Evolutionary conservation across 1,140 invertebrate genomes (phyloP), one percentile per base, ranked within the genome.

Genomic region (Latrodectus geometricus): DNA sequence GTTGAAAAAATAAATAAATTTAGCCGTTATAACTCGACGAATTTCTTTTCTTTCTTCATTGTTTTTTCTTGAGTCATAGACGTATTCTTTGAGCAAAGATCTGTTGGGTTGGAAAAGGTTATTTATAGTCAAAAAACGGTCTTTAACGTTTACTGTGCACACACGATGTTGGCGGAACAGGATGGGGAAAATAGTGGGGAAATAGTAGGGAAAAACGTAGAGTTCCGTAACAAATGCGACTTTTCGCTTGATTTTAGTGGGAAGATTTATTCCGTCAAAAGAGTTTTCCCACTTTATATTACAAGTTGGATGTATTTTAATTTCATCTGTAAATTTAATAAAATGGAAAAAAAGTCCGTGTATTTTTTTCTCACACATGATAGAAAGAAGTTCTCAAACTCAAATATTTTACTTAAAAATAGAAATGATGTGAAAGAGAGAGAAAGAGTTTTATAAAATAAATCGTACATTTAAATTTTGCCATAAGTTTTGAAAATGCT

Each of bases 61-160:
- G 65, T 54, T 74, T 66, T 73, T 65, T 56, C n/a, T 35, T 35
- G 35, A 35, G 35, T 35, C 35, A 35, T 35, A 35, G 35, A 35
- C 35, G 35, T 35, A 35, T 35, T 35, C 35, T 61, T 49, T 84
- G 75, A 75, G 52, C 72, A 76, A 84, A 76, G 61, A 84, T 75
- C 35, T 70, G 56, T 69, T 61, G 35, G 56, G 20, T 21, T 17
- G 12, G 69, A 84, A 84, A 68, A 76, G 20, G 82, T 84, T 84
- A 84, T 84, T 84, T 84, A 84, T 84, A 84, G 82, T 84, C 73
- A 69, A 66, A 54, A 69, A 76, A 65, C 81, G 61, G 52, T 84
- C 52, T 48, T 76, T 76, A 68, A 76, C 72, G 72, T 84, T 76
- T 68, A 72, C 82, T 48, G 66, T 84, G 78, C 8, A 54, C 50